Base-by-base conservation (phyloP, 1,140 invertebrate genomes). In the Brachionus calyciflorus region DNA sequence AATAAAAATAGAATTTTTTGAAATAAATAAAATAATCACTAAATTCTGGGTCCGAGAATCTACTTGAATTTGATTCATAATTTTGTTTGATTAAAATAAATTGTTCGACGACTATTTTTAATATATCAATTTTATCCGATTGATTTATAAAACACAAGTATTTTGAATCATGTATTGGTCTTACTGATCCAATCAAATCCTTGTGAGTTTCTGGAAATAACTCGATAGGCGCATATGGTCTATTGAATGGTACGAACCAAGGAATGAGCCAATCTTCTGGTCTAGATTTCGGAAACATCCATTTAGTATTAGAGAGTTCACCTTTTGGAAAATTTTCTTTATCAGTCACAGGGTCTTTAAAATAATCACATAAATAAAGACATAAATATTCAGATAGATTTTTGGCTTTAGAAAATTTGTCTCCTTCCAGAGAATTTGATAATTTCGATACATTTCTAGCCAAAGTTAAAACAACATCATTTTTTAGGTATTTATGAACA, bases 281-380 rank as follows among this genome's bases (percentile, higher is more conserved):
- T n/a, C n/a, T n/a, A n/a, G n/a, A n/a, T n/a, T n/a, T n/a, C n/a
- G n/a, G n/a, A n/a, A n/a, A n/a, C n/a, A 63, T 40, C 57, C 57
- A 63, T 21, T 63, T 19, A 10, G 40, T 40, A n/a, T 63, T 10
- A 41, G 30, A 12, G n/a, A 63, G 40, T 3, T 14, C 12, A 17
- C 40, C 33, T 19, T 17, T 63, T 10, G 40, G 19, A 37, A 37
- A 12, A 17, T 41, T 9, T 21, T 12, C 3, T 5, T 26, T 28
- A 5, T 55, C 26, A 26, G 21, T 14, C 6, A 19, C 14, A 19
- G 12, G 17, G 21, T 63, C 37, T 0, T 5, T 37, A 3, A 63
- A 37, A 40, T 63, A 40, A 63, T 63, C 57, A 37, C 19, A 9
- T 63, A 63, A 63, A 63, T 63, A 63, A 17, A 37, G 17, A 63